Evolutionary conservation across 2,113 vertebrate species (phyloP).

Genomic region (Sturnira hondurensis): DNA sequence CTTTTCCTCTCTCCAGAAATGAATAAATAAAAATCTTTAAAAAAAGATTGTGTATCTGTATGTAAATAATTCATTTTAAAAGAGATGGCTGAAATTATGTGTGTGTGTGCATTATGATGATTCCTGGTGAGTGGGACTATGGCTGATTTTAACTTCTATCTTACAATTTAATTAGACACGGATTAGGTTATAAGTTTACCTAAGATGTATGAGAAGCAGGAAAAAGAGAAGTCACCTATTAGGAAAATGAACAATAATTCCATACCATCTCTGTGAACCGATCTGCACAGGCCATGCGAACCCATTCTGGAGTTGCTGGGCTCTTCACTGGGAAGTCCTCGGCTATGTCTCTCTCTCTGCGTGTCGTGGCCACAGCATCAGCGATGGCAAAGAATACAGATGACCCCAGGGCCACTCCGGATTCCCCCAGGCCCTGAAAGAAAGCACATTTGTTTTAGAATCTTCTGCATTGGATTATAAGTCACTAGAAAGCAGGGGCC

Average conservation of each 20-base stretch:
- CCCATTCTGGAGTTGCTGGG: constrained; percentile 83
- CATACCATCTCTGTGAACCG: constrained; percentile 86
- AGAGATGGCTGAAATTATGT: not conserved
- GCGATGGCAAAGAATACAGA: constrained; percentile 88
- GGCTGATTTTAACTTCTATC: not conserved
- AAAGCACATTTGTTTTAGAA: not conserved
- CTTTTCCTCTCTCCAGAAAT: too few relatives aligned
- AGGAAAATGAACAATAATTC: not conserved
- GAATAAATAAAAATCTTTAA: too few relatives aligned
- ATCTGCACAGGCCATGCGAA: constrained; percentile 85
- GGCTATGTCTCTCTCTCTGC: constrained; percentile 70
- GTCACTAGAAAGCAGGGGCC: not conserved
- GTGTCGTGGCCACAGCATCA: constrained; percentile 81
- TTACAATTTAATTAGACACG: not conserved
- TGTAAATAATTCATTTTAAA: constrained; percentile 86
- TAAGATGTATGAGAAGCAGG: not conserved
- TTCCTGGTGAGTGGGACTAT: not conserved
- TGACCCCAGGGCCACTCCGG: constrained; percentile 84
- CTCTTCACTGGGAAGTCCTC: constrained; percentile 71
- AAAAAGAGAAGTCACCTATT: not conserved
- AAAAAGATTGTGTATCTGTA: constrained; percentile 93
- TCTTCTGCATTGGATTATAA: not conserved
- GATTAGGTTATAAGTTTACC: not conserved
- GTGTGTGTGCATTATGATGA: not conserved
- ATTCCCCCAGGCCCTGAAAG: constrained; percentile 86